Evolutionary conservation across 35 echinoderm and acorn worm genomes (phyloP).

Genomic region (Diadema setosum): DNA sequence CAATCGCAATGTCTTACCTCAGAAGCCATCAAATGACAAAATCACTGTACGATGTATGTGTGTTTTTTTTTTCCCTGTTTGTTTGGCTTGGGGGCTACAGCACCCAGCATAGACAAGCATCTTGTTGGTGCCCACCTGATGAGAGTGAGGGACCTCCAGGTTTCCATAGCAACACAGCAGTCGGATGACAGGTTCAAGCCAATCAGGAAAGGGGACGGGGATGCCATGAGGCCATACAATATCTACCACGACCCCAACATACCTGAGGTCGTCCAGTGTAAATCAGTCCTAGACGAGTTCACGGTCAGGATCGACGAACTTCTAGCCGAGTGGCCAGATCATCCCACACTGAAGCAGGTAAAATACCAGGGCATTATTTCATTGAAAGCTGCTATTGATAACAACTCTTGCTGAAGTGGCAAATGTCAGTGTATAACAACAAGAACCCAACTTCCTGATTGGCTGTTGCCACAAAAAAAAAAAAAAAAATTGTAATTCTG

Average conservation of each 20-base stretch:
- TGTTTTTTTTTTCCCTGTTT: not conserved
- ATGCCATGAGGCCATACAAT: slow-evolving; percentile 71
- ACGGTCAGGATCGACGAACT: slow-evolving; percentile 42
- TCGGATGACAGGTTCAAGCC: not conserved
- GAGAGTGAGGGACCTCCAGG: not conserved
- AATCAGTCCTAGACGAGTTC: slow-evolving; percentile 67
- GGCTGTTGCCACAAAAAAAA: too few relatives aligned
- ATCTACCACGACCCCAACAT: slow-evolving; percentile 89
- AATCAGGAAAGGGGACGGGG: not conserved
- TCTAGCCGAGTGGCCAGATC: slow-evolving; percentile 86
- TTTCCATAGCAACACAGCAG: slow-evolving; percentile 1
- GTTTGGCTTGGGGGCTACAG: not conserved
- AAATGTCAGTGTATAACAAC: too few relatives aligned
- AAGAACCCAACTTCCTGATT: too few relatives aligned
- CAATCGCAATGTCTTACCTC: too few relatives aligned
- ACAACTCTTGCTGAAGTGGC: too few relatives aligned
- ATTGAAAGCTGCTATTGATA: too few relatives aligned
- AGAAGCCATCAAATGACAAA: too few relatives aligned
- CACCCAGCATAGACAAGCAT: slow-evolving; percentile 13
- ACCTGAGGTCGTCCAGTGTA: slow-evolving; percentile 72
- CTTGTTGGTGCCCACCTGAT: slow-evolving; percentile 68
- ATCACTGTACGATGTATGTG: too few relatives aligned
- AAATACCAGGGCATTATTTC: not conserved
- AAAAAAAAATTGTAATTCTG: too few relatives aligned
- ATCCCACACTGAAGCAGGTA: slow-evolving; percentile 95